Base-by-base conservation (phyloP, 2,888 invertebrate genomes). In the Conchocele bisecta region DNA sequence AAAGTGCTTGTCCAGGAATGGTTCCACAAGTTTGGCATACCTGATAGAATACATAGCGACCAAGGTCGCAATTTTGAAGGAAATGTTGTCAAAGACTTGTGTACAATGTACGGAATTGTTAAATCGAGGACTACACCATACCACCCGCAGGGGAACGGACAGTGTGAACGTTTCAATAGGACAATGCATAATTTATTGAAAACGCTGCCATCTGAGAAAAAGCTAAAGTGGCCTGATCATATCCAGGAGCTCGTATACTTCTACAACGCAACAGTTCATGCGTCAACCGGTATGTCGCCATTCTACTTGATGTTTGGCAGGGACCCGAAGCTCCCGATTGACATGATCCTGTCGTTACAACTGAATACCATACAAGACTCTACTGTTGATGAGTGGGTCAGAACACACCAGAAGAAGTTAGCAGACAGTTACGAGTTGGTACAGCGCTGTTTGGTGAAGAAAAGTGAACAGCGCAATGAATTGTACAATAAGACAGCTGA, bases 171-270 rank as follows among this genome's bases (percentile, higher is more conserved):
- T 1, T 79, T 78, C 44, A 75, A 72, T 24, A 1, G 70, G 13
- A 79, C 79, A 26, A 61, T 82, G 37, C 77, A 79, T 35, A 60
- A 79, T 35, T 46, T 81, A 33, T 50, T 80, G 2, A 63, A 56
- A 22, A 72, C 73, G 4, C 50, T 80, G 24, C 53, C 67, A 28
- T 39, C 60, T 11, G 72, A 72, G 11, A 29, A 65, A 41, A 81
- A 80, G 57, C 13, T 26, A 15, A 67, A 64, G 22, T 82, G 76
- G 82, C 63, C 78, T 3, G 56, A 67, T 24, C 59, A 57, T 26
- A 37, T 82, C 26, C 71, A 68, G 31, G 68, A 73, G 39, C 35
- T 79, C 17, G 48, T 81, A 9, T 72, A 72, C 24, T 44, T 56
- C 4, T 75, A 72, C 51, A 78, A 72, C 28, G 22, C 39, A 3